These are phyloP conservation scores for Solenopsis invicta DNA, from an alignment of 1,140 invertebrate genomes.

Conservation along the genomic window DNA sequence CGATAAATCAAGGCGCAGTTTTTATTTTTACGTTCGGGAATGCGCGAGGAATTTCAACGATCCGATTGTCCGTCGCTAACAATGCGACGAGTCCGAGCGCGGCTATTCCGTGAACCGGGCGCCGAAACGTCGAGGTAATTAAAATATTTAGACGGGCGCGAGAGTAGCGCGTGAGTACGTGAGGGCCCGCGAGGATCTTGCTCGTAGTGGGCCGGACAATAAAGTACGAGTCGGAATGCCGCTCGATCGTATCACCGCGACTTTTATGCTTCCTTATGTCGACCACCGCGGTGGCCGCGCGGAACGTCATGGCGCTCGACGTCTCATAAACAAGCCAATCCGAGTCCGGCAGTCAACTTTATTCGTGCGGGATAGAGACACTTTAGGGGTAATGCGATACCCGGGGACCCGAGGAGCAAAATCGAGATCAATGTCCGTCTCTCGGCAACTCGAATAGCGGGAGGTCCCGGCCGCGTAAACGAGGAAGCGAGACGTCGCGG, in stretches of 20 bases:
- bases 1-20: neutral
- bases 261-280: constrained; percentile 80
- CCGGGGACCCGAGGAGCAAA: neutral
- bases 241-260: constrained; percentile 75
- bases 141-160: constrained; percentile 74
- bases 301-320: constrained; percentile 52
- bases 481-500: neutral
- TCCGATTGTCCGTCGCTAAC: constrained; percentile 66
- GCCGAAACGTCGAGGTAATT: constrained; percentile 68
- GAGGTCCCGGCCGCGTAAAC: constrained; percentile 25
- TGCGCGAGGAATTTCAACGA: constrained; percentile 57
- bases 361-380: constrained; percentile 65
- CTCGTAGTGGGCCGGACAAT: constrained; percentile 48
- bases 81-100: constrained; percentile 20
- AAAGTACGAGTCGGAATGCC: constrained; percentile 77
- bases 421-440: constrained; percentile 64
- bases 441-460: constrained; percentile 29
- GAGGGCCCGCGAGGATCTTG: constrained; percentile 8
- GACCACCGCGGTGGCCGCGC: constrained; percentile 70
- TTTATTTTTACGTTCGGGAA: neutral
- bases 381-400: constrained; percentile 70
- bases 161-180: neutral
- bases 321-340: constrained; percentile 69
- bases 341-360: constrained; percentile 43
- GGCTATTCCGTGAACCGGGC: constrained; percentile 55